Conservation (phyloP, 2,888 invertebrate genomes). For the Tupiocoris notatus region DNA sequence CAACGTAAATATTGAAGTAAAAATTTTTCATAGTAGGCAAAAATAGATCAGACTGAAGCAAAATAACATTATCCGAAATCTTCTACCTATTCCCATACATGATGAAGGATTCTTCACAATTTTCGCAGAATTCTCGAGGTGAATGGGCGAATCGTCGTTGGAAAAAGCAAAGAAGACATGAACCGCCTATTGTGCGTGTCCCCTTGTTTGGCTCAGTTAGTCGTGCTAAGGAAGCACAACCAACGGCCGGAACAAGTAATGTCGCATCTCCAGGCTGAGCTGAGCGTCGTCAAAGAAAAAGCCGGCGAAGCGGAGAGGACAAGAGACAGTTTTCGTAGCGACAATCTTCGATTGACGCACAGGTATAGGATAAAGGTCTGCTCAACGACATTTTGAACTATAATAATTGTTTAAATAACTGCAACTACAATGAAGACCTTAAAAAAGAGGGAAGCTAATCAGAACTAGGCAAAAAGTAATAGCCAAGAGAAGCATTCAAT, state of each 20-base stretch:
- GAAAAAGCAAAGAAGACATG: constrained; percentile 66
- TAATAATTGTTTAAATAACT: too few species aligned
- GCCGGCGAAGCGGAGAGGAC: constrained; percentile 65
- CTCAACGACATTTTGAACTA: too few species aligned
- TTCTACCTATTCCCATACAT: too few species aligned
- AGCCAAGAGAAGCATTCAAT: too few species aligned
- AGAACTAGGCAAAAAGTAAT: too few species aligned
- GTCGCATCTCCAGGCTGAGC: constrained; percentile 59
- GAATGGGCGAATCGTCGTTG: constrained; percentile 72
- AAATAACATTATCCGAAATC: too few species aligned
- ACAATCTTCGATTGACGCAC: constrained; percentile 81
- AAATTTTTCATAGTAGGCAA: background rate
- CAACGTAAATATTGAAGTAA: too few species aligned
- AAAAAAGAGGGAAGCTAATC: too few species aligned
- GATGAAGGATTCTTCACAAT: background rate
- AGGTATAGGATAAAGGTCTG: too few species aligned
- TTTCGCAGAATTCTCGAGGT: constrained; percentile 70
- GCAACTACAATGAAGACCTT: too few species aligned
- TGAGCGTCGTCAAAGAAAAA: constrained; percentile 61
- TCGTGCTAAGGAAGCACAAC: constrained; percentile 58
- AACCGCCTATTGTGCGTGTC: constrained; percentile 64
- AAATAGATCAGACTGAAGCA: too few species aligned
- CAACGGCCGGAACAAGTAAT: constrained; percentile 47
- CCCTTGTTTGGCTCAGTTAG: constrained; percentile 65
- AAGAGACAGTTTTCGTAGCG: constrained; percentile 65